These are phyloP conservation scores for Diachrysia chrysitis DNA, from an alignment of 2,888 invertebrate species.

Conservation along the genomic window DNA sequence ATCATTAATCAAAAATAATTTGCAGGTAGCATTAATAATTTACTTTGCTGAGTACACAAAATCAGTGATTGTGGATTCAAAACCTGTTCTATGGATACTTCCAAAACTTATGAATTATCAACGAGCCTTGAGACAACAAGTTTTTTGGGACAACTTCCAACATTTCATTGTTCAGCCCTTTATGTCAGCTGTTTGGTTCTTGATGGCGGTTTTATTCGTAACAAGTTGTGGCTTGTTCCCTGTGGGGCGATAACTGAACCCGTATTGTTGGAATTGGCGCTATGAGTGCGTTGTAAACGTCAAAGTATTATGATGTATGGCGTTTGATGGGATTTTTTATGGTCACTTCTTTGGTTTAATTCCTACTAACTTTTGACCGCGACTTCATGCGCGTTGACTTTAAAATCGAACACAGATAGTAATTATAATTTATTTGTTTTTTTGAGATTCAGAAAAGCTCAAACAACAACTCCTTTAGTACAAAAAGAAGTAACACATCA, in stretches of 20 bases:
- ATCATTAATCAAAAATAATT: neutral
- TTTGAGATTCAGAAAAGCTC: too few relatives aligned
- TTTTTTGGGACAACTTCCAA: slow-evolving; percentile 36
- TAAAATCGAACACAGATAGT: too few relatives aligned
- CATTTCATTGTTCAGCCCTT: slow-evolving; percentile 45
- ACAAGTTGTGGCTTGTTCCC: slow-evolving; percentile 46
- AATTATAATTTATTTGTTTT: too few relatives aligned
- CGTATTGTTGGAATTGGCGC: slow-evolving; percentile 46
- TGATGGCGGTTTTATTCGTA: slow-evolving; percentile 44
- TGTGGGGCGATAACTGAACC: slow-evolving; percentile 41
- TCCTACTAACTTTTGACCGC: too few relatives aligned
- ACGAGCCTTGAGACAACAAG: slow-evolving; percentile 16
- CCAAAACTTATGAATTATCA: slow-evolving; percentile 1
- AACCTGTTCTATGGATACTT: neutral
- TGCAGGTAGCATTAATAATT: neutral
- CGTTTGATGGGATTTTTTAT: slow-evolving; percentile 25
- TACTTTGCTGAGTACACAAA: neutral
- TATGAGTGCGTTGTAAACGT: slow-evolving; percentile 46
- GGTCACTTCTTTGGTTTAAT: slow-evolving; percentile 16
- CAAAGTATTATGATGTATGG: slow-evolving; percentile 35
- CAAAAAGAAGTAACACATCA: neutral
- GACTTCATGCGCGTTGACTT: too few relatives aligned
- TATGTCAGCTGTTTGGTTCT: slow-evolving; percentile 32
- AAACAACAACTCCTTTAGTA: neutral
- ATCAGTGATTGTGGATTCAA: neutral